A percentile compares a stretch with the other conserved stretches of the same genome.
These are phyloP conservation scores for Burhinus oedicnemus DNA, from an alignment of 2,113 vertebrate genomes.

Conservation along the genomic window DNA sequence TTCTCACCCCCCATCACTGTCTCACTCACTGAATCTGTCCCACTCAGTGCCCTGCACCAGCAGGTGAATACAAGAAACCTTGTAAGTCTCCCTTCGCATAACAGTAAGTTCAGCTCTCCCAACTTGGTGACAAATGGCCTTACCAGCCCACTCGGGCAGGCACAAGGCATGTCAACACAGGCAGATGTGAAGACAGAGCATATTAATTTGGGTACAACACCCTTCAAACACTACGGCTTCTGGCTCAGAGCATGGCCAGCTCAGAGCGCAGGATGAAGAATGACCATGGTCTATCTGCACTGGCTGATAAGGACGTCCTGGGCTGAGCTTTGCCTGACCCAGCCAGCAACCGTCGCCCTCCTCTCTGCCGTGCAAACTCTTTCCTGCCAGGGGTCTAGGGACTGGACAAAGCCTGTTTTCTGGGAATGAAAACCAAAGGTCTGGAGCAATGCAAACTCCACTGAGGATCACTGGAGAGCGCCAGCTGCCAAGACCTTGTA, in stretches of 20 bases:
- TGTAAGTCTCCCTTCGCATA: background rate
- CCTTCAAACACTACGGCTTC: background rate
- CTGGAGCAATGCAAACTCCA: background rate
- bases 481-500: background rate
- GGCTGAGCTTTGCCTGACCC: background rate
- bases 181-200: background rate
- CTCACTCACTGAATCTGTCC: background rate
- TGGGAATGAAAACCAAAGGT: background rate
- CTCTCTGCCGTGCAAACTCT: background rate
- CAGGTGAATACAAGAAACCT: background rate
- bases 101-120: background rate
- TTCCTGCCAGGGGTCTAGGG: background rate
- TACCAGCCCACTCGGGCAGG: background rate
- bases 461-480: background rate
- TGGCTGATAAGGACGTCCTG: background rate
- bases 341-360: background rate
- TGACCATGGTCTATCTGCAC: background rate
- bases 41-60: background rate
- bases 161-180: background rate
- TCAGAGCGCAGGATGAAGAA: fast-evolving
- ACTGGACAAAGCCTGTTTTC: background rate
- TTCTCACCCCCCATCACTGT: conserved; percentile 4
- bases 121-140: background rate
- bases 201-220: background rate
- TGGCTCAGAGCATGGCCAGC: background rate